Percentiles rank a stretch among this genome's conserved stretches.
Evolutionary conservation across 2,888 invertebrate species (phyloP).

Genomic region (Mimas tiliae): DNA sequence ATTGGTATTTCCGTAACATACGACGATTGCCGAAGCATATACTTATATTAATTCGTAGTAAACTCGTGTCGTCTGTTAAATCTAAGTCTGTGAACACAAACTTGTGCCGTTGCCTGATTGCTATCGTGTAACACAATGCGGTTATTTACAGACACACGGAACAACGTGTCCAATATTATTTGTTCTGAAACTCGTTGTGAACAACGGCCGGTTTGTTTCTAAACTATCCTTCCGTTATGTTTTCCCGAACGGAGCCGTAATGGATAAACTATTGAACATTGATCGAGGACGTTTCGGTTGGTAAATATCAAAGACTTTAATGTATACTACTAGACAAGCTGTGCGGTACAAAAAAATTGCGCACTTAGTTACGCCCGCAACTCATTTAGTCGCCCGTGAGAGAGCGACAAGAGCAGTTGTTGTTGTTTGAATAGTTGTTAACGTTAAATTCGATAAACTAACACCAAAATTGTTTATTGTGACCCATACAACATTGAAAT

Average conservation of each 20-base stretch:
- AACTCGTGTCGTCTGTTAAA: too few relatives aligned
- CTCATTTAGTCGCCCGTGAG: too few relatives aligned
- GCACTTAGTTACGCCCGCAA: too few relatives aligned
- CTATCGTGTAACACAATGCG: slow-evolving; percentile 19
- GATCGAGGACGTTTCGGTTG: neutral
- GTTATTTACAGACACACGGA: slow-evolving; percentile 19
- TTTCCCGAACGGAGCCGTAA: neutral
- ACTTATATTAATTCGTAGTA: too few relatives aligned
- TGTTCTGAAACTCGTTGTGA: slow-evolving; percentile 17
- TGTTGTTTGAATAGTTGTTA: too few relatives aligned
- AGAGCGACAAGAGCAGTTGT: too few relatives aligned
- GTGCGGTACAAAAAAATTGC: too few relatives aligned
- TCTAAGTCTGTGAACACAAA: neutral
- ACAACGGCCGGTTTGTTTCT: slow-evolving; percentile 3
- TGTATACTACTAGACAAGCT: neutral
- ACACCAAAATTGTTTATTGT: too few relatives aligned
- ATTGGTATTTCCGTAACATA: too few relatives aligned
- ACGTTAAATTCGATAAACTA: too few relatives aligned
- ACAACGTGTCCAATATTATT: slow-evolving; percentile 24
- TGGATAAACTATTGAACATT: slow-evolving; percentile 18
- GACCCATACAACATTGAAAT: too few relatives aligned
- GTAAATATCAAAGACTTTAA: neutral
- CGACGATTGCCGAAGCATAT: too few relatives aligned
- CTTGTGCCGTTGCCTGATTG: slow-evolving; percentile 1
- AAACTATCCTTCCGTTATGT: slow-evolving; percentile 15